A percentile compares a stretch with the other conserved stretches of the same genome.
Conservation (phyloP, 2,113 vertebrate genomes). For the Aix galericulata region DNA sequence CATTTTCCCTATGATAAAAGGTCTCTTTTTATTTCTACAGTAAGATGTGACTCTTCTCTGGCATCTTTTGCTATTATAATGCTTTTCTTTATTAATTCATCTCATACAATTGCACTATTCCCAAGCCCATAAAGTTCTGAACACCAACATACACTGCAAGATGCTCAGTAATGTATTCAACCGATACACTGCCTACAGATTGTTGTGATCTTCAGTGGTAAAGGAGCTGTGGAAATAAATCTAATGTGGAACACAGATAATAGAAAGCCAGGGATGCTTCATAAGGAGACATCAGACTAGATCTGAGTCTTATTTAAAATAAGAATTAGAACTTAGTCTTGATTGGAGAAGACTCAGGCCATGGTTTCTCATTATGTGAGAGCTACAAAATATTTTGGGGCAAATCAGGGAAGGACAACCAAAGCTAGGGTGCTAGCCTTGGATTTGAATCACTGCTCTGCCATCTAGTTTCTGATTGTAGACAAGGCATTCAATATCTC, state of each 20-base stretch:
- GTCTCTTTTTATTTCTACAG: no score
- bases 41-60: no score
- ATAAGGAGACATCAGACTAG: neutral
- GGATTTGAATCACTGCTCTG: neutral
- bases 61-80: no score
- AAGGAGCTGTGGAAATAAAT: neutral
- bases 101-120: no score
- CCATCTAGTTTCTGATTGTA: neutral
- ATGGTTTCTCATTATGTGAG: neutral
- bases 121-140: no score
- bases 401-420: neutral
- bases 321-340: neutral
- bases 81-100: no score
- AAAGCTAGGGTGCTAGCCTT: neutral
- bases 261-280: neutral
- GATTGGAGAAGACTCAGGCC: no score
- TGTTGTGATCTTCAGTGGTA: no score
- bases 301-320: neutral
- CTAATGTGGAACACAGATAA: neutral
- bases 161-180: no score
- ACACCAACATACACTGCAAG: no score
- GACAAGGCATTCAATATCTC: neutral
- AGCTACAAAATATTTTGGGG: neutral
- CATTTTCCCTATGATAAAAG: no score
- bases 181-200: no score